Evolutionary conservation across 2,113 vertebrate species (phyloP).

Genomic region (Phrynocephalus versicolor): DNA sequence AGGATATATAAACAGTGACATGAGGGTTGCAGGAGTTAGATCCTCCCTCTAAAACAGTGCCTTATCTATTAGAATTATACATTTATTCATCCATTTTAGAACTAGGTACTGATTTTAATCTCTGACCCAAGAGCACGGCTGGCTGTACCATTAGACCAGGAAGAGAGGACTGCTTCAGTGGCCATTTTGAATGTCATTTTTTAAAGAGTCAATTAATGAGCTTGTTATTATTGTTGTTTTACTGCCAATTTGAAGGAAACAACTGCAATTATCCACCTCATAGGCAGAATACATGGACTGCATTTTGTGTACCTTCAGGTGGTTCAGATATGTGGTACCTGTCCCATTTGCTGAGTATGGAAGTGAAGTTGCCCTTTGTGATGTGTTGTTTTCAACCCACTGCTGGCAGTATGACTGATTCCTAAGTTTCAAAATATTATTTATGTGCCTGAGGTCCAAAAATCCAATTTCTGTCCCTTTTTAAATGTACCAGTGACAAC

Average conservation of each 20-base stretch:
- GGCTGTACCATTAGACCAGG: background rate
- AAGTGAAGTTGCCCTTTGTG: background rate
- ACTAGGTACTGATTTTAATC: background rate
- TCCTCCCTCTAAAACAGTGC: no score
- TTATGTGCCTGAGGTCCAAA: background rate
- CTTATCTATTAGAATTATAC: background rate
- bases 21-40: no score
- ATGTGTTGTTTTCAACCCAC: background rate
- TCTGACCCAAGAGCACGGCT: background rate
- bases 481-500: background rate
- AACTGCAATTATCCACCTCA: no score
- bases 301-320: no score
- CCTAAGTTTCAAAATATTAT: background rate
- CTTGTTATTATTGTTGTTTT: background rate
- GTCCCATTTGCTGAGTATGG: background rate
- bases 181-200: background rate
- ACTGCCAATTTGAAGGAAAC: background rate
- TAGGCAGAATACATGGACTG: no score
- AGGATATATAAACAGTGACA: no score
- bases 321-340: no score
- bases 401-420: background rate
- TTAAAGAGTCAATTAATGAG: background rate
- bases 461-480: background rate
- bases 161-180: background rate
- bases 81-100: background rate